These are phyloP conservation scores for Spilosoma lubricipeda DNA, from an alignment of 2,888 invertebrate genomes.

Conservation along the genomic window DNA sequence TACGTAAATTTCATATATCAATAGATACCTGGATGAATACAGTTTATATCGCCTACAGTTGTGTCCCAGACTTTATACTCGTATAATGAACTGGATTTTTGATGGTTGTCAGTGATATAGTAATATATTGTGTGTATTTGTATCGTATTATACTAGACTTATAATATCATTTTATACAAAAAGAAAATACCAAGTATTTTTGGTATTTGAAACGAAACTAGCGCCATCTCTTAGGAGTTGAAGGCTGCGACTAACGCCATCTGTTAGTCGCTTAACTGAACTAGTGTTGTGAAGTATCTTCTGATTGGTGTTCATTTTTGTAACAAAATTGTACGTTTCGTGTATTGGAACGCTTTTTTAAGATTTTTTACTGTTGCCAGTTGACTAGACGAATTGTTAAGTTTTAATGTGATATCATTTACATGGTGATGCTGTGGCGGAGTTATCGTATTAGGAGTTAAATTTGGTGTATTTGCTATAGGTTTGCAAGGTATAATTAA, in stretches of 20 bases:
- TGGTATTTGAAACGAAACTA: conserved; percentile 19
- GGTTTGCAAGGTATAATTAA: not conserved
- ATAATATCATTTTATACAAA: conserved; percentile 13
- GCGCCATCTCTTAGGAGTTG: conserved; percentile 37
- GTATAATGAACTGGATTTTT: conserved; percentile 24
- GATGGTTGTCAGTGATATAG: conserved; percentile 37
- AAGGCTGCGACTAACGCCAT: conserved; percentile 33
- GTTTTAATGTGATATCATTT: conserved; percentile 47
- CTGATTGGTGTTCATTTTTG: conserved; percentile 65
- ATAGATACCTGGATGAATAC: not conserved
- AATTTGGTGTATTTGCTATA: not conserved
- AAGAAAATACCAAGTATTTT: not conserved
- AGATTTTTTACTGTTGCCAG: conserved; percentile 43
- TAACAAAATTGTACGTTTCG: conserved; percentile 46
- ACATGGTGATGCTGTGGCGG: conserved; percentile 15
- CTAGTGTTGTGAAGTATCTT: conserved; percentile 49
- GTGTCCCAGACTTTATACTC: conserved; percentile 3
- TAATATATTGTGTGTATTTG: conserved; percentile 31
- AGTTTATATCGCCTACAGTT: not conserved
- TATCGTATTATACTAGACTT: conserved; percentile 15
- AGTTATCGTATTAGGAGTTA: not conserved
- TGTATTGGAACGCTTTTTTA: conserved; percentile 53
- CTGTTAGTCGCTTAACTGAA: conserved; percentile 30
- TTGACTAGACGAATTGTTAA: conserved; percentile 52
- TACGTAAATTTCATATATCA: not conserved